Evolutionary conservation across 2,113 vertebrate genomes (phyloP).

Genomic region (Lepisosteus osseus): DNA sequence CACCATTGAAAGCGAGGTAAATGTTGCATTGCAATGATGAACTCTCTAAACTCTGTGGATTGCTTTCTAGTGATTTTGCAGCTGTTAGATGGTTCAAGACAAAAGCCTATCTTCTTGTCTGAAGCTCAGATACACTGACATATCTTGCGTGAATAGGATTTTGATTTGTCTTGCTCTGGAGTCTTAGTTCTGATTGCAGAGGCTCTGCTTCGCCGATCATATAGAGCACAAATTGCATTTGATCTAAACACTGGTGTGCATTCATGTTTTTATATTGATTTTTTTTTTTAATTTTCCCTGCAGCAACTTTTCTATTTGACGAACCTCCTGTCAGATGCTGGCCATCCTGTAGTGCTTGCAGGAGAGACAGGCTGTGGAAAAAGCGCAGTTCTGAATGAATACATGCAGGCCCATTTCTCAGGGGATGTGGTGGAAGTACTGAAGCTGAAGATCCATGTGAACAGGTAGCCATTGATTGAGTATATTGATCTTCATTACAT

Average conservation of each 20-base stretch:
- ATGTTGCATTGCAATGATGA: not conserved
- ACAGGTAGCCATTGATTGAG: conserved; percentile 4
- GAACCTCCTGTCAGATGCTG: conserved; percentile 13
- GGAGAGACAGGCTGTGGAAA: conserved; percentile 16
- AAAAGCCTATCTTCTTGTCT: not conserved
- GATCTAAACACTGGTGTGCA: not conserved
- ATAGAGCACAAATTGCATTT: conserved; percentile 1
- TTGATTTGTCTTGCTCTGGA: not conserved
- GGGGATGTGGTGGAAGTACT: conserved; percentile 18
- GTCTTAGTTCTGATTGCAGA: not conserved
- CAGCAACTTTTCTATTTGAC: conserved; percentile 27
- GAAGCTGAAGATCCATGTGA: conserved; percentile 15
- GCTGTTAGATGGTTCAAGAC: not conserved
- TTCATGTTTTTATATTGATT: not conserved
- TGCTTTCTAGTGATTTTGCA: not conserved
- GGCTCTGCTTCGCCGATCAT: conserved; percentile 3
- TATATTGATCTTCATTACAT: not conserved
- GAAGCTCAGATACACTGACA: no score
- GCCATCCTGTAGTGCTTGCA: conserved; percentile 12
- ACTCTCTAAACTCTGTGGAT: not conserved
- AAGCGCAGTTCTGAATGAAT: conserved; percentile 12
- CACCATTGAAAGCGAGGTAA: not conserved
- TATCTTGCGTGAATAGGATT: not conserved
- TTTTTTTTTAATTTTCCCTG: conserved; percentile 13
- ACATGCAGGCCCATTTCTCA: conserved; percentile 12